Evolutionary conservation across 92 coral and sea anemone genomes (phyloP), one percentile per base, ranked within the genome.

Genomic region (Zoanthus solanderi): DNA sequence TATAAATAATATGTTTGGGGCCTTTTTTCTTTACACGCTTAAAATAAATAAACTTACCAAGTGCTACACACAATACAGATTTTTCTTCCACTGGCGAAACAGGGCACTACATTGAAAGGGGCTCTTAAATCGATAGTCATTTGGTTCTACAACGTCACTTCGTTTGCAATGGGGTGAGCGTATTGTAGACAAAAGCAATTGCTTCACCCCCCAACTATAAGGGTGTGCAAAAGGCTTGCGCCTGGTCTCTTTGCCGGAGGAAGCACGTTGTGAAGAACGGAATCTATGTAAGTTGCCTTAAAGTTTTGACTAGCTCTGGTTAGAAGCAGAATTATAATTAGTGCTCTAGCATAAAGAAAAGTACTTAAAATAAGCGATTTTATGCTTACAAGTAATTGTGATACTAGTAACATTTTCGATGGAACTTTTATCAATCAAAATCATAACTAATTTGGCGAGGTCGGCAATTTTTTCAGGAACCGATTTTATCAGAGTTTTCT

Each of bases 201-300:
- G 84, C 63, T 72, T 29, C 1, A 53, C 58, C 90, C 92, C 94
- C 95, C 93, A 89, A 74, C 17, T 69, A 67, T 84, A 1, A 66
- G 83, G 85, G 86, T 68, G 95, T 85, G 79, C 90, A 83, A 89
- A 47, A 77, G 90, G 56, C 58, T 75, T 89, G 71, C 74, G 87
- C 83, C 58, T 84, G 89, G 93, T 85, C 89, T 91, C 94, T 91
- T 89, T 91, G 91, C 90, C 86, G 44, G 23, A 82, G 84, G 57
- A 80, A 95, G 94, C 98, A 95, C 98, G 98, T 93, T 95, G 98
- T 77, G 77, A 73, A 91, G 75, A 72, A 63, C 31, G n/a, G 78
- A 7, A 68, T 75, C 44, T 77, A 83, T 79, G 86, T 54, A 83
- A 90, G 80, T 63, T 57, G 30, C 7, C 17, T 44, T 13, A 47